Evolutionary conservation across 2,888 invertebrate species (phyloP).

Genomic region (Ctena decussata): DNA sequence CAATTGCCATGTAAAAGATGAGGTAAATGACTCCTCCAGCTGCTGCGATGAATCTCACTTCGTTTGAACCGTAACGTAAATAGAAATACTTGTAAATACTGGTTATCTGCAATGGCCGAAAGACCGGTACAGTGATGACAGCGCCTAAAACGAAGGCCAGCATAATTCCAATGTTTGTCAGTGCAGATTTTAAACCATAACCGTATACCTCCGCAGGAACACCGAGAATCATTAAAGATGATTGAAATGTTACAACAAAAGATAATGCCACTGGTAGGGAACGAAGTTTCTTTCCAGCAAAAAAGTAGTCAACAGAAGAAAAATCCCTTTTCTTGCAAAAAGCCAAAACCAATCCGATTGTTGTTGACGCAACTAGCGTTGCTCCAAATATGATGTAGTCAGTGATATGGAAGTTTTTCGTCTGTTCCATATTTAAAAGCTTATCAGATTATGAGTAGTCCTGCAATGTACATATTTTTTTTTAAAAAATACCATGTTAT

Average conservation of each 20-base stretch:
- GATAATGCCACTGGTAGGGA: slow-evolving; percentile 41
- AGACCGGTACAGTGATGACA: slow-evolving; percentile 28
- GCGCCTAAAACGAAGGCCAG: slow-evolving; percentile 24
- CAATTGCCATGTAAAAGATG: slow-evolving; percentile 48
- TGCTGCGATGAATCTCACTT: slow-evolving; percentile 27
- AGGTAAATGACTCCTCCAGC: slow-evolving; percentile 20
- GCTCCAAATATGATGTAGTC: slow-evolving; percentile 7
- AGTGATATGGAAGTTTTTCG: background rate
- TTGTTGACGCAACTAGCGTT: background rate
- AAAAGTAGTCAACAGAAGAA: slow-evolving; percentile 31
- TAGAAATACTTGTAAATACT: slow-evolving; percentile 38
- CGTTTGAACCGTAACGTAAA: slow-evolving; percentile 37
- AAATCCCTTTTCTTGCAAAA: slow-evolving; percentile 1
- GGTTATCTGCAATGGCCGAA: slow-evolving; percentile 37
- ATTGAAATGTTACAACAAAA: slow-evolving; percentile 53
- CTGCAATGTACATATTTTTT: no score
- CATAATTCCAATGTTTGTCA: background rate
- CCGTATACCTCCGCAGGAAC: slow-evolving; percentile 34
- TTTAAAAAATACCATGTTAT: no score
- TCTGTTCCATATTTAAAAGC: background rate
- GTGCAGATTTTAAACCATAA: slow-evolving; percentile 25
- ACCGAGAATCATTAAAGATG: slow-evolving; percentile 43
- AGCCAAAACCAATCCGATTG: background rate
- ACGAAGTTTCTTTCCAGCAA: slow-evolving; percentile 20
- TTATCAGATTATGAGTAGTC: no score